phyloP scores from a whole-genome alignment of 2,888 invertebrate species.

The Desoria tigrina region DNA sequence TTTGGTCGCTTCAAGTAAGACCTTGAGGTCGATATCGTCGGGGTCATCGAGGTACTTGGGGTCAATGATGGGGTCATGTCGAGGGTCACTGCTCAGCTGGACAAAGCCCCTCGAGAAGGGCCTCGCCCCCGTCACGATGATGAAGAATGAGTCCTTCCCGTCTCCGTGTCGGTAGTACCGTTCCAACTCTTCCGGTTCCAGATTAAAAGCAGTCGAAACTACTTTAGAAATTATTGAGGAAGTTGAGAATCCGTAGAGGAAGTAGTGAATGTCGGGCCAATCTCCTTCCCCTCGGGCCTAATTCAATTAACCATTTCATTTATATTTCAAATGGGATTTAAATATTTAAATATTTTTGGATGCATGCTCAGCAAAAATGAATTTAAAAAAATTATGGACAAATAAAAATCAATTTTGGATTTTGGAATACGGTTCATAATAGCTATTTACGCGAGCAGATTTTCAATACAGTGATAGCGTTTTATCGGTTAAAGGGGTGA shows the following conservation, averaged over 20 bases:
- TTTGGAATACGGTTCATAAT: too few relatives aligned
- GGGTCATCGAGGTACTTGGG: conserved; percentile 28
- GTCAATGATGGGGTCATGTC: conserved; percentile 32
- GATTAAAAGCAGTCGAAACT: conserved; percentile 19
- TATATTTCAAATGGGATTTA: too few relatives aligned
- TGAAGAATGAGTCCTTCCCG: conserved; percentile 33
- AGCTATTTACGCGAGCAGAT: too few relatives aligned
- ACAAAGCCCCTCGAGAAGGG: conserved; percentile 33
- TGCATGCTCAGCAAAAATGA: too few relatives aligned
- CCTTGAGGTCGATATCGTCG: conserved; percentile 35
- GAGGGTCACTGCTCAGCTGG: conserved; percentile 20
- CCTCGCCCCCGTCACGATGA: conserved; percentile 31
- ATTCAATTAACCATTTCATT: too few relatives aligned
- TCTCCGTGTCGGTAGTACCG: conserved; percentile 31
- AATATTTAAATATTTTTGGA: too few relatives aligned
- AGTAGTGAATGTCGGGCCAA: conserved; percentile 38
- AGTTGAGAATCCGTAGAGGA: conserved; percentile 2
- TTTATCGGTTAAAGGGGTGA: too few relatives aligned
- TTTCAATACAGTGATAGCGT: too few relatives aligned
- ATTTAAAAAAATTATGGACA: too few relatives aligned
- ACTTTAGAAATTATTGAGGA: conserved; percentile 20
- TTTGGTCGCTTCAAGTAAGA: conserved; percentile 44
- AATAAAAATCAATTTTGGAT: too few relatives aligned
- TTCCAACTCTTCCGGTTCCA: conserved; percentile 28
- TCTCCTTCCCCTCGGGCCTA: conserved; percentile 36